Evolutionary conservation across 2,888 invertebrate species (phyloP).

Genomic region (Euphydryas editha): DNA sequence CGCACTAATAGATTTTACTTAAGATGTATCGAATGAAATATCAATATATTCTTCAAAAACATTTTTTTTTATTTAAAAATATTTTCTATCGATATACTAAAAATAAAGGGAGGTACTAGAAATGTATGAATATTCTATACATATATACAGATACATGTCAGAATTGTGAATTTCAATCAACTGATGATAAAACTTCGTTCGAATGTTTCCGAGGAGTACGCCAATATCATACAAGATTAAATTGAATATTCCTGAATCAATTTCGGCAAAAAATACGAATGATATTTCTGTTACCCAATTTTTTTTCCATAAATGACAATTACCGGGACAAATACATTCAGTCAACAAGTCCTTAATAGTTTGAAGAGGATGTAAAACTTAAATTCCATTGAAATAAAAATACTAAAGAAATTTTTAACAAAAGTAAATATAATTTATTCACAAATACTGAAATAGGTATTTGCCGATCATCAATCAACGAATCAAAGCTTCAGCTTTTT

Average conservation of each 20-base stretch:
- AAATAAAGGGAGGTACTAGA: too few species aligned
- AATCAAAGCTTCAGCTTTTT: not conserved
- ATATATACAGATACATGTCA: conserved; percentile 37
- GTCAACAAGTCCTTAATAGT: not conserved
- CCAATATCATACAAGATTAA: conserved; percentile 6
- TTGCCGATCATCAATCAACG: not conserved
- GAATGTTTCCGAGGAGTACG: not conserved
- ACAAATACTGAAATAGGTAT: too few species aligned
- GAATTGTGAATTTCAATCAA: conserved; percentile 62
- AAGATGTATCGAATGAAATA: too few species aligned
- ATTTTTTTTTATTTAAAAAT: too few species aligned
- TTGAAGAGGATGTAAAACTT: not conserved
- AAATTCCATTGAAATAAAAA: not conserved
- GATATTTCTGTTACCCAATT: conserved; percentile 3
- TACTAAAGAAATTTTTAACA: too few species aligned
- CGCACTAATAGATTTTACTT: not conserved
- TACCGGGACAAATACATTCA: not conserved
- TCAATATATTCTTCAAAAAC: too few species aligned
- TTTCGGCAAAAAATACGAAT: not conserved
- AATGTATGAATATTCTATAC: not conserved
- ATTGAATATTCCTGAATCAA: conserved; percentile 10
- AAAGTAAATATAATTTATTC: too few species aligned
- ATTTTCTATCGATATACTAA: too few species aligned
- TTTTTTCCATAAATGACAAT: not conserved
- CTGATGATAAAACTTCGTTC: not conserved